Evolutionary conservation across 2,113 vertebrate genomes (phyloP).

Genomic region (Bos javanicus): DNA sequence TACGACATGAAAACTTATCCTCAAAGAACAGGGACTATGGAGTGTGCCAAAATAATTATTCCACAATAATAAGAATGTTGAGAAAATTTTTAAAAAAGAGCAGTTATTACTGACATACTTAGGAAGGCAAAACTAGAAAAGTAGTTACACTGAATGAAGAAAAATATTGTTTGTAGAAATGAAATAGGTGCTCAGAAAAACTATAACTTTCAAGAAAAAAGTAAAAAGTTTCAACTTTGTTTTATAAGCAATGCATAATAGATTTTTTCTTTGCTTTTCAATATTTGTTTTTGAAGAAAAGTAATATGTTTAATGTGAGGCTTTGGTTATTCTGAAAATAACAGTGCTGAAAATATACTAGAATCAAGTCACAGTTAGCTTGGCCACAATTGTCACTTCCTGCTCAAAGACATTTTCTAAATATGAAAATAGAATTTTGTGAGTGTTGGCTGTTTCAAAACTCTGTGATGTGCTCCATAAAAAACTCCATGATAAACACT

Average conservation of each 20-base stretch:
- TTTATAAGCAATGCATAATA: slow-evolving; percentile 28
- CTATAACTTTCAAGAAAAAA: background rate
- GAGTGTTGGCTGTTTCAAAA: slow-evolving; percentile 35
- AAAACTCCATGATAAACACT: slow-evolving; percentile 33
- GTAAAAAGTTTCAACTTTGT: slow-evolving; percentile 16
- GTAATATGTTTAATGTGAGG: background rate
- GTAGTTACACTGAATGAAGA: background rate
- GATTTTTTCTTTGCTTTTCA: slow-evolving; percentile 30
- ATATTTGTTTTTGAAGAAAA: slow-evolving; percentile 42
- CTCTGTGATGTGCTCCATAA: background rate
- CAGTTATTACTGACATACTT: background rate
- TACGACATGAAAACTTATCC: background rate
- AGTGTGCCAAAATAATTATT: background rate
- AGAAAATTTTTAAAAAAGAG: background rate
- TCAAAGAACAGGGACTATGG: background rate
- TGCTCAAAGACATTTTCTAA: slow-evolving; percentile 48
- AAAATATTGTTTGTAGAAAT: background rate
- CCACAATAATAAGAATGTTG: background rate
- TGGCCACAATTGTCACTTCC: slow-evolving; percentile 39
- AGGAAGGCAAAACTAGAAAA: background rate
- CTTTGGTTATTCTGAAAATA: slow-evolving; percentile 41
- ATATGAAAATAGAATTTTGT: slow-evolving; percentile 47
- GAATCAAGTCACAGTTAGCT: slow-evolving; percentile 36
- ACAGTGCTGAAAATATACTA: slow-evolving; percentile 44
- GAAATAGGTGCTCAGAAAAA: background rate